Evolutionary conservation across 2,113 vertebrate species (phyloP), one percentile per base, ranked within the genome.

Genomic region (Pyxicephalus adspersus): DNA sequence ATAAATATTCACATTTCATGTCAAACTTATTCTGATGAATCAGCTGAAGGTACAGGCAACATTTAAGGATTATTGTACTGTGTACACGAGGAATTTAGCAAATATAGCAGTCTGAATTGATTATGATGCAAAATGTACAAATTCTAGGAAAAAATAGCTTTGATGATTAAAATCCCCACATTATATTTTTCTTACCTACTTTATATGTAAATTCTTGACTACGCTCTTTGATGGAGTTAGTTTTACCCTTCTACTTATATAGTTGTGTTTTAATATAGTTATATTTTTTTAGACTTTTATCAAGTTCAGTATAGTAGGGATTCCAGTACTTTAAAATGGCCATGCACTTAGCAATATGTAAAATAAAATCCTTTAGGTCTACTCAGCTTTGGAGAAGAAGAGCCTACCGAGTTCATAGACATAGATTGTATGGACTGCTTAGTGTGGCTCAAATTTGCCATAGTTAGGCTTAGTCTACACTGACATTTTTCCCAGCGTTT

Each of bases 1-100:
- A 74, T 58, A 74, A 74, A 74, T 74, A 74, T 74, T 60, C 71
- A 58, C 55, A 74, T 74, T 58, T 70, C 25, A 60, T 74, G 70
- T 58, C 54, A 23, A 55, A 38, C 54, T 22, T 52, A 73, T 58
- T 73, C 2, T 73, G 71, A 58, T 38, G 71, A 60, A 38, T 74
- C 71, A 60, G 71, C 71, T 34, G 18, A 22, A 73, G 20, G n/a
- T 20, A 18, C n/a, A 13, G 28, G 28, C 29, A 22, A 58, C 28
- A 72, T 72, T 29, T 72, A 55, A 22, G 6, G 25, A 72, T 29
- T 29, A 73, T 73, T 73, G 20, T 73, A 28, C n/a, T 8, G 9
- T 17, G 34, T 22, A 34, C 28, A 57, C 16, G 52, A 57, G 25
- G 26, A 34, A 55, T 31, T 17, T 19, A 60, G 54, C 5, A 22